Percentiles rank a stretch among this genome's conserved stretches.
Evolutionary conservation across 2,113 vertebrate species (phyloP).

Genomic region (Litocranius walleri): DNA sequence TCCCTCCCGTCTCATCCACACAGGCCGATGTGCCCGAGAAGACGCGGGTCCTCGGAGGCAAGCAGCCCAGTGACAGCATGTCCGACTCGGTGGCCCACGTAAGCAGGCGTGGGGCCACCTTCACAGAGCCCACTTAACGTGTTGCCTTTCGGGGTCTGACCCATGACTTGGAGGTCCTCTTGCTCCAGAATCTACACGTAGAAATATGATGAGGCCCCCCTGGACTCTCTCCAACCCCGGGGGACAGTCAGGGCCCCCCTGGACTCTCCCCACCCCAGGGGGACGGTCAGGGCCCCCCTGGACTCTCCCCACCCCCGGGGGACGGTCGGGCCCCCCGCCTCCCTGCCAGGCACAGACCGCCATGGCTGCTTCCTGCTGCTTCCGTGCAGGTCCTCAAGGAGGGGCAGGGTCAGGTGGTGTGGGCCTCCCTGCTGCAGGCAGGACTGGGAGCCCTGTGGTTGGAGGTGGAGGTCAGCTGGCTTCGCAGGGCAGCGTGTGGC

Average conservation of each 20-base stretch:
- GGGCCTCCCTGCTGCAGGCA: not conserved
- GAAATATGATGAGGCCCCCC: not conserved
- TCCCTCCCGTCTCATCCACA: not conserved
- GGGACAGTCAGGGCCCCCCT: fast-evolving
- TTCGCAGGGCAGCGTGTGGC: not conserved
- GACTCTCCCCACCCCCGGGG: too few relatives aligned
- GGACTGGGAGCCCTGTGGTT: not conserved
- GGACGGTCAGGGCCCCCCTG: fast-evolving
- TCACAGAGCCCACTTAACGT: fast-evolving
- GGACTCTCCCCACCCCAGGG: not conserved
- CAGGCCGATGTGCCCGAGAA: slow-evolving; percentile 91
- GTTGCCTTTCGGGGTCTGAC: not conserved
- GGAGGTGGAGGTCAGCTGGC: not conserved
- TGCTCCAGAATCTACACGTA: too few relatives aligned
- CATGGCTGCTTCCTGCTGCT: not conserved
- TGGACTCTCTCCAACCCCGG: fast-evolving
- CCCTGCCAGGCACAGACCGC: not conserved
- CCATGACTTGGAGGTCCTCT: fast-evolving
- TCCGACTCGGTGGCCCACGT: slow-evolving; percentile 86
- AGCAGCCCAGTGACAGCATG: slow-evolving; percentile 81
- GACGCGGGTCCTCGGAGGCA: slow-evolving; percentile 79
- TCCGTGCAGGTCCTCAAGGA: not conserved
- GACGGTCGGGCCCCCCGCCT: not conserved
- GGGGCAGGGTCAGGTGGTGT: fast-evolving
- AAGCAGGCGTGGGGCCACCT: slow-evolving; percentile 59